phyloP scores from a whole-genome alignment of 2,113 vertebrate genomes.

The Entosphenus tridentatus region DNA sequence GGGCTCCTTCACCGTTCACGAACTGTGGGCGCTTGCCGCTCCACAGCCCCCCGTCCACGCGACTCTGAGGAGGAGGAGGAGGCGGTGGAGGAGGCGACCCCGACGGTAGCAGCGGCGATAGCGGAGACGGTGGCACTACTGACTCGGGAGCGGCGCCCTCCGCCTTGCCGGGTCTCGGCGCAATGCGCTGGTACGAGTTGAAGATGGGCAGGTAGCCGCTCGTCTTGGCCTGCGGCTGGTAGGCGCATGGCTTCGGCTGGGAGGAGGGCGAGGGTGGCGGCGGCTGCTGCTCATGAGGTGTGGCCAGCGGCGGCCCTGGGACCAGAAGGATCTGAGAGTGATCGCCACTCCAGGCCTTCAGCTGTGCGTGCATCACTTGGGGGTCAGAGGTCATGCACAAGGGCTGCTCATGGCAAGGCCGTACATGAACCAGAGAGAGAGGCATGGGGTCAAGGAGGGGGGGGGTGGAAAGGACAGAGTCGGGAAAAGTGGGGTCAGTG shows the following conservation, averaged over 20 bases:
- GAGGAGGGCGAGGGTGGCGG: slow-evolving; percentile 5
- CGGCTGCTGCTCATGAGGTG: slow-evolving; percentile 19
- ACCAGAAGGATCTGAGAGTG: neutral
- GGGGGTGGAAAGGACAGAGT: neutral
- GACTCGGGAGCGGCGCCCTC: too few relatives aligned
- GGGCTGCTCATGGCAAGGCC: slow-evolving; percentile 12
- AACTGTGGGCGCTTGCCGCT: too few relatives aligned
- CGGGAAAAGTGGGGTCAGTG: neutral
- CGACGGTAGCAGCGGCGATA: too few relatives aligned
- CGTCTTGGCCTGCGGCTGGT: slow-evolving; percentile 11
- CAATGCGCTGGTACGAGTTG: slow-evolving; percentile 25
- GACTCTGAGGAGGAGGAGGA: too few relatives aligned
- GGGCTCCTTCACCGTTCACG: too few relatives aligned
- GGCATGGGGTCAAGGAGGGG: neutral
- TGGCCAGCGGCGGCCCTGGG: slow-evolving; percentile 12
- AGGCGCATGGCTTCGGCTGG: slow-evolving; percentile 7
- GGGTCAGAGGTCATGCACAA: slow-evolving; percentile 14
- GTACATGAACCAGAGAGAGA: neutral
- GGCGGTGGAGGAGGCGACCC: too few relatives aligned
- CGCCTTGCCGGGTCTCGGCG: slow-evolving; percentile 20
- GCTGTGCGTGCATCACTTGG: slow-evolving; percentile 15
- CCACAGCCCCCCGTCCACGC: too few relatives aligned
- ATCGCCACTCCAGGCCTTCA: slow-evolving; percentile 14
- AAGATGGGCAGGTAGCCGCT: slow-evolving; percentile 20
- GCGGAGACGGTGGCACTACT: too few relatives aligned